Conservation (phyloP, 2,888 invertebrate genomes). For the Chrysotoxum bicinctum region DNA sequence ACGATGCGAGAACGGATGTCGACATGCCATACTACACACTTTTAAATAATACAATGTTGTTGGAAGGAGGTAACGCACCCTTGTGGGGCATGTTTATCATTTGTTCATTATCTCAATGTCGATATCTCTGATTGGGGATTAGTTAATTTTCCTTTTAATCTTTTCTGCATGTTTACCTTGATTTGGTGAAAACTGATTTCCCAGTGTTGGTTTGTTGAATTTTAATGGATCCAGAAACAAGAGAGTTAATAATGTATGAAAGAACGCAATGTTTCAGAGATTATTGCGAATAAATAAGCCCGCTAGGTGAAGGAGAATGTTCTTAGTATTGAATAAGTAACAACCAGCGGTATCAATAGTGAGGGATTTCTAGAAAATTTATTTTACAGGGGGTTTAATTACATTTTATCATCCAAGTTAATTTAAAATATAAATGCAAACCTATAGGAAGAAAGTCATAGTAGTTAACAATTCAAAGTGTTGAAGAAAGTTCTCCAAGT, state of each 20-base stretch:
- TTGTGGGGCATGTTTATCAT: constrained; percentile 45
- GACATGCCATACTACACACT: not conserved
- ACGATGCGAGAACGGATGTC: not conserved
- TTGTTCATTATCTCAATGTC: constrained; percentile 25
- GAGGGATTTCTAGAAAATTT: not conserved
- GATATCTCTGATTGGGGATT: constrained; percentile 61
- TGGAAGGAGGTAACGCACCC: not conserved
- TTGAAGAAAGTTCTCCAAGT: no score
- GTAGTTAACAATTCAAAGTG: not conserved
- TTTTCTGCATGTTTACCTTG: not conserved
- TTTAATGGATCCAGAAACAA: constrained; percentile 24
- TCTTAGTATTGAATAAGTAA: not conserved
- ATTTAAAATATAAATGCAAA: not conserved
- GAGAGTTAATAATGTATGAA: constrained; percentile 15
- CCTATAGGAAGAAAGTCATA: not conserved
- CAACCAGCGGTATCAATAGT: not conserved
- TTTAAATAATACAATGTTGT: constrained; percentile 48
- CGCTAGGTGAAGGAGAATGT: not conserved
- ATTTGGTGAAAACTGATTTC: constrained; percentile 28
- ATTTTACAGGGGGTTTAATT: not conserved
- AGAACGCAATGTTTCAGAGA: not conserved
- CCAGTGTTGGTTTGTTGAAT: constrained; percentile 35
- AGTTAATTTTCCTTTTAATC: constrained; percentile 12
- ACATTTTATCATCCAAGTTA: not conserved
- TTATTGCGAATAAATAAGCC: not conserved